These are phyloP conservation scores for Nesometra sesokonis DNA, from an alignment of 35 echinoderm and acorn worm genomes.

Conservation along the genomic window DNA sequence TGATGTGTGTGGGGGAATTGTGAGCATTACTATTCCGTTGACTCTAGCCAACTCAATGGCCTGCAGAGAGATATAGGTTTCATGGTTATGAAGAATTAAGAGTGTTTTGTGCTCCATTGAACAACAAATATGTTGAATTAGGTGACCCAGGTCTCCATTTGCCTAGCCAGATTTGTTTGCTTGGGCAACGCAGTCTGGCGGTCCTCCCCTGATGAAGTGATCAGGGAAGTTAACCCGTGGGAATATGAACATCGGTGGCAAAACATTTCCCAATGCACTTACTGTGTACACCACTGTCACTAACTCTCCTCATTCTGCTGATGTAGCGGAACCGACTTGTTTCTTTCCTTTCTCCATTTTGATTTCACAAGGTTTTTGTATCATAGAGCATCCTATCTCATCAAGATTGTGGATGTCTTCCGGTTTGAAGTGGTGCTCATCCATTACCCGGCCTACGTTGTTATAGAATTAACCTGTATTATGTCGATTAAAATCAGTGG, in stretches of 20 bases:
- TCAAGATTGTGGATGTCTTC: constrained; percentile 36
- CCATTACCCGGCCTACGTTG: constrained; percentile 30
- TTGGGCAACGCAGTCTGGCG: constrained; percentile 19
- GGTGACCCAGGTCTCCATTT: constrained; percentile 34
- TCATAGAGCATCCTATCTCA: constrained; percentile 51
- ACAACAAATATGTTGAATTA: constrained; percentile 28
- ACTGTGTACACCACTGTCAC: constrained; percentile 53
- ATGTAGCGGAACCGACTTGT: constrained; percentile 48
- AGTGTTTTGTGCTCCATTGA: constrained; percentile 28
- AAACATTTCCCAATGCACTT: constrained; percentile 8
- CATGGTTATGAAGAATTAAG: constrained; percentile 47
- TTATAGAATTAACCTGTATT: constrained; percentile 19
- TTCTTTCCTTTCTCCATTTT: constrained; percentile 18
- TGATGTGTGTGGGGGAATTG: background rate
- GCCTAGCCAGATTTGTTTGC: constrained; percentile 28
- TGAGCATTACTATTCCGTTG: background rate
- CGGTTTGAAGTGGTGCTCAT: constrained; percentile 26
- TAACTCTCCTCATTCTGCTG: constrained; percentile 50
- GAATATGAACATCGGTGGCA: constrained; percentile 41
- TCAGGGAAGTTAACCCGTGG: constrained; percentile 47
- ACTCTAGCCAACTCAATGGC: background rate
- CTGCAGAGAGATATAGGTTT: constrained; percentile 11
- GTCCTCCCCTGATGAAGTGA: constrained; percentile 19
- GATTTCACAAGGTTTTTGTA: constrained; percentile 31
- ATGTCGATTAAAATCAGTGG: constrained; percentile 36